phyloP scores from a whole-genome alignment of 2,113 vertebrate species.

The Toxotes jaculatrix region DNA sequence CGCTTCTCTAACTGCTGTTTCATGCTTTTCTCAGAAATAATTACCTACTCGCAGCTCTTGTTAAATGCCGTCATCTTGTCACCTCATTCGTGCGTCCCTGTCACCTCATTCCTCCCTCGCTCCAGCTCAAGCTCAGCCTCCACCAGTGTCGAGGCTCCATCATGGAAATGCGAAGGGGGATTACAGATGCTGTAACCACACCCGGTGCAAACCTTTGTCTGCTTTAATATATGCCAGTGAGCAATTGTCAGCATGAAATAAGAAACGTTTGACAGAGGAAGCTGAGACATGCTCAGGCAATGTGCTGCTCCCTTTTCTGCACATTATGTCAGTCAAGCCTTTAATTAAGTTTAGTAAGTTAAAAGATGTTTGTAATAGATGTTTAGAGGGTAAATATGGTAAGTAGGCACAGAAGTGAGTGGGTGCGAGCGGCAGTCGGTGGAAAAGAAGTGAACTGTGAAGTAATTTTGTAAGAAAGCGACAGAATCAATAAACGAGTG shows the following conservation, averaged over 20 bases:
- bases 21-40: slow-evolving; percentile 34
- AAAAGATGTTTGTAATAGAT: neutral
- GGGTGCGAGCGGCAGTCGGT: neutral
- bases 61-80: slow-evolving; percentile 16
- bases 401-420: neutral
- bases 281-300: neutral
- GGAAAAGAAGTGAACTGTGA: neutral
- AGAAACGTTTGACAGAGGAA: too few species aligned
- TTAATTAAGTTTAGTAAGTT: neutral
- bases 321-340: slow-evolving; percentile 3
- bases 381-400: slow-evolving; percentile 11
- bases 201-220: neutral
- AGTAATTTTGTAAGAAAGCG: too few species aligned
- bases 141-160: neutral
- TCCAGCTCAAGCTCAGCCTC: neutral
- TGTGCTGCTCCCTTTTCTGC: neutral
- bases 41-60: neutral
- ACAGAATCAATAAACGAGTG: neutral
- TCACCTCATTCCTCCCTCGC: too few species aligned
- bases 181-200: neutral
- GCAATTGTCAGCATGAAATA: neutral
- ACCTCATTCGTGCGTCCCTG: neutral
- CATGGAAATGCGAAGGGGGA: neutral
- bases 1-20: neutral
- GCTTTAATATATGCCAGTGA: neutral